Base-by-base conservation (phyloP, 2,113 vertebrate genomes). In the Heliornis fulica region DNA sequence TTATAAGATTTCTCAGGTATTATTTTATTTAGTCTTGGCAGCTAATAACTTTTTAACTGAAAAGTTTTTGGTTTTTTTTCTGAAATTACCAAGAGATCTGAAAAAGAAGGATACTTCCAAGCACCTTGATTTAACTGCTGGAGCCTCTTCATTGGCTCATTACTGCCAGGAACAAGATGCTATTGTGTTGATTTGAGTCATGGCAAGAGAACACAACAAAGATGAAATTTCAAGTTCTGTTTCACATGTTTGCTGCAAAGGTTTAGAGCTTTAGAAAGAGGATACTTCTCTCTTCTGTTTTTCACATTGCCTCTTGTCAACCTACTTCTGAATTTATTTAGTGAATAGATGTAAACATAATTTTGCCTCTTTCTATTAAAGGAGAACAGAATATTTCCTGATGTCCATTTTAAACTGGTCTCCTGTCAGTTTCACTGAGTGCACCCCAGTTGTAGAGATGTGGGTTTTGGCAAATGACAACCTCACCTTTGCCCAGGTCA, bases 161-260 rank as follows among this genome's bases (percentile, higher is more conserved):
- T 84, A 10, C 45, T 93, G 48, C 71, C 77, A 79, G 68, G 65
- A 93, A 77, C 11, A 94, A 85, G 57, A 87, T 61, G 66, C 64
- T 93, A 17, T 86, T 95, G 13, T 78, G 60, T 70, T 97, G 72
- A 89, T n/a, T 86, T 93, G 79, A 92, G n/a, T 78, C 56, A 94
- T 60, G 68, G 51, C 54, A 94, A 23, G 19, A 87, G 68, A 93
- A 86, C 46, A 83, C 23, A 93, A 87, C 23, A 80, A 59, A 88
- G 63, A 68, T 36, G 74, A 90, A 90, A 77, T 60, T 26, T 18
- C 50, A 85, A 38, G 26, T 84, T 48, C 34, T 83, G 59, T 93
- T 75, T 77, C 32, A 31, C 16, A 28, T 53, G 9, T 54, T 63
- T 32, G 25, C 59, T 80, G 29, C 36, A 77, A 87, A 74, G 2